phyloP scores from a whole-genome alignment of 2,888 invertebrate species.

The Molorchus minor region DNA sequence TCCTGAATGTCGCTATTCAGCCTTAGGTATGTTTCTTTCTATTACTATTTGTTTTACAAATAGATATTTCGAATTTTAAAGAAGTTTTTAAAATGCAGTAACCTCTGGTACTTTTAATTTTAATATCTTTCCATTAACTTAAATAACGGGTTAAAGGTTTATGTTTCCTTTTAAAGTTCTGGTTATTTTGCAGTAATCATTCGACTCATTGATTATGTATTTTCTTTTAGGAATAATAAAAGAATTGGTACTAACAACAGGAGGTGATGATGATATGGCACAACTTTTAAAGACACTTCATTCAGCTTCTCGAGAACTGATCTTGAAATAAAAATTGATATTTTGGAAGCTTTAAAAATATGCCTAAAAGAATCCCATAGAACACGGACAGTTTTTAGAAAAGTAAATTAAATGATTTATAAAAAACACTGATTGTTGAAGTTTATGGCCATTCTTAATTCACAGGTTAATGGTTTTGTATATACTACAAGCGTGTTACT shows the following conservation, averaged over 20 bases:
- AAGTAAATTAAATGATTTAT: constrained; percentile 65
- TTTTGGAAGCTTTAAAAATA: constrained; percentile 85
- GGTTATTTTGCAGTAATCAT: background rate
- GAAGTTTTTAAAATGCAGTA: no score
- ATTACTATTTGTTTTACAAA: no score
- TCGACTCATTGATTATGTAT: no score
- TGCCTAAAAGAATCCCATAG: constrained; percentile 96
- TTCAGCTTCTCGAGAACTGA: constrained; percentile 84
- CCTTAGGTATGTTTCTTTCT: constrained; percentile 74
- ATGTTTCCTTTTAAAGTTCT: no score
- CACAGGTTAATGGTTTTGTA: constrained; percentile 90
- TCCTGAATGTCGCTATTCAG: constrained; percentile 82
- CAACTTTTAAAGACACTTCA: constrained; percentile 92
- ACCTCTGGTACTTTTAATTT: no score
- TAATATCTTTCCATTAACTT: no score
- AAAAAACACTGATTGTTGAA: background rate
- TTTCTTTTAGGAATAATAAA: constrained; percentile 75
- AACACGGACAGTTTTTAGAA: constrained; percentile 94
- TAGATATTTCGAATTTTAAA: no score
- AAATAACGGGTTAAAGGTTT: no score
- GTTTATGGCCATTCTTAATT: constrained; percentile 28
- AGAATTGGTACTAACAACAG: constrained; percentile 87
- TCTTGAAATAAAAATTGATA: constrained; percentile 86
- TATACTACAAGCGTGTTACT: constrained; percentile 96
- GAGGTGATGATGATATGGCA: constrained; percentile 97